These are phyloP conservation scores for Acropternis orthonyx DNA, from an alignment of 2,797 vertebrate species.

Conservation along the genomic window DNA sequence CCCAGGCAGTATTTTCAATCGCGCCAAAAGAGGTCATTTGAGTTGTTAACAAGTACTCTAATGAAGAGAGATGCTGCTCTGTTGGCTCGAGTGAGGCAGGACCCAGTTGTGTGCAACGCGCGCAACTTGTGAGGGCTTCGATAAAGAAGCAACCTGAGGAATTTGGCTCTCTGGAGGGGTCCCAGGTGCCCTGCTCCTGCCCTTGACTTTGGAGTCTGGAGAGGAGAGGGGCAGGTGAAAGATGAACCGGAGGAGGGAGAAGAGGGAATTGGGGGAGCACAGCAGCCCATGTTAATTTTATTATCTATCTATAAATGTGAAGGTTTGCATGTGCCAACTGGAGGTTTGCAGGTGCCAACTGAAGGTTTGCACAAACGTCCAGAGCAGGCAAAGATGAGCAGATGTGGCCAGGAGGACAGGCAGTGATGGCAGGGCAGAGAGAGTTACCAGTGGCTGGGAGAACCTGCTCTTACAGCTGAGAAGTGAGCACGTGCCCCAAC, in stretches of 20 bases:
- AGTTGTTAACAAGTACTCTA: neutral
- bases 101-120: neutral
- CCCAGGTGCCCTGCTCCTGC: neutral
- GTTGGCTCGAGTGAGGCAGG: neutral
- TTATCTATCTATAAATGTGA: neutral
- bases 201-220: neutral
- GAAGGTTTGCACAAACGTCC: neutral
- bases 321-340: neutral
- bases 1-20: neutral
- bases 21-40: neutral
- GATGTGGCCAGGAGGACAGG: neutral
- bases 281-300: neutral
- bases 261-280: neutral
- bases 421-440: neutral
- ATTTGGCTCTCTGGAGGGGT: neutral
- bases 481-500: neutral
- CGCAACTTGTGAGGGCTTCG: fast-evolving
- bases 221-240: neutral
- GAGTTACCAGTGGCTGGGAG: neutral
- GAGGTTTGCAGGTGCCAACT: neutral
- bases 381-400: neutral
- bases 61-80: neutral
- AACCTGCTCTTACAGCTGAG: neutral
- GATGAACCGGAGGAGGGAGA: neutral
- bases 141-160: neutral